These are phyloP conservation scores for Heliconius himera DNA, from an alignment of 1,140 invertebrate species.

Conservation along the genomic window DNA sequence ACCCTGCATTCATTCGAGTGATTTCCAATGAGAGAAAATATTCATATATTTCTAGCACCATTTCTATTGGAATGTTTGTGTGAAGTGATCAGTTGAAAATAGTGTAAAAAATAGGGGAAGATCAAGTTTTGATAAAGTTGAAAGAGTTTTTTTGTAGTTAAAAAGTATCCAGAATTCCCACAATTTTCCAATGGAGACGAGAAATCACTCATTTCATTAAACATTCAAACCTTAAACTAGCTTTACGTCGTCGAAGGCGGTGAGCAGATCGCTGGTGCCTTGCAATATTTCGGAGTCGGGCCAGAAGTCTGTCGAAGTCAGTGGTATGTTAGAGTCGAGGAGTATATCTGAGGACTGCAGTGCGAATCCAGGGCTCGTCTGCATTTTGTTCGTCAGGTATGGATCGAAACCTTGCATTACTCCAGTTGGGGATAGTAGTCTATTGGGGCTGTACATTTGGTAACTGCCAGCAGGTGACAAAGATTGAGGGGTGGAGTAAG, in stretches of 20 bases:
- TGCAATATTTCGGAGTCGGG: slow-evolving; percentile 66
- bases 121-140: neutral
- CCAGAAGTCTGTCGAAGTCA: slow-evolving; percentile 67
- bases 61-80: slow-evolving; percentile 56
- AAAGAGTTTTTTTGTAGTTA: neutral
- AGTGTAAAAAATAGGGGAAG: neutral
- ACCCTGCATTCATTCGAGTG: slow-evolving; percentile 68
- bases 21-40: slow-evolving; percentile 56
- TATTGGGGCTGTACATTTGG: slow-evolving; percentile 64
- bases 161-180: slow-evolving; percentile 38
- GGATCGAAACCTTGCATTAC: slow-evolving; percentile 66
- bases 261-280: slow-evolving; percentile 63
- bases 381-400: slow-evolving; percentile 68
- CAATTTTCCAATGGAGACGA: slow-evolving; percentile 43
- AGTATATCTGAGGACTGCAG: slow-evolving; percentile 56
- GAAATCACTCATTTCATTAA: slow-evolving; percentile 61
- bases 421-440: slow-evolving; percentile 56
- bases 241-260: slow-evolving; percentile 72
- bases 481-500: slow-evolving; percentile 68
- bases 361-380: slow-evolving; percentile 61
- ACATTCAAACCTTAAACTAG: slow-evolving; percentile 42
- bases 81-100: slow-evolving; percentile 32
- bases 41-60: slow-evolving; percentile 46
- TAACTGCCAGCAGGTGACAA: slow-evolving; percentile 66
- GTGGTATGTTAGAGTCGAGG: slow-evolving; percentile 56